A percentile compares a stretch with the other conserved stretches of the same genome.
Evolutionary conservation across 2,888 invertebrate genomes (phyloP).

Genomic region (Pyrgus malvae): DNA sequence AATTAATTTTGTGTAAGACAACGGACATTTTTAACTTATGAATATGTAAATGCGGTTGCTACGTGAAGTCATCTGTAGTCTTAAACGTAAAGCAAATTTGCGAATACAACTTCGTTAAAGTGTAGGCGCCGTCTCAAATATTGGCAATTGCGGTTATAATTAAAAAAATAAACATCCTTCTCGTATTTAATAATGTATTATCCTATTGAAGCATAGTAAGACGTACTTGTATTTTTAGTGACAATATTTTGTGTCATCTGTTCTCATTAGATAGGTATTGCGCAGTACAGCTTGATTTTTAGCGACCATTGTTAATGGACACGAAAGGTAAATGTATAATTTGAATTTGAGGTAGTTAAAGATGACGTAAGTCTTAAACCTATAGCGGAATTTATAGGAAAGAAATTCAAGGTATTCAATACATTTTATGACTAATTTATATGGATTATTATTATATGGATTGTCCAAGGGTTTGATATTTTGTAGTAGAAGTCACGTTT

Average conservation of each 20-base stretch:
- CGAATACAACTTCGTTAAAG: neutral
- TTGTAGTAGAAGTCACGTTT: too few relatives aligned
- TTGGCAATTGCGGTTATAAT: constrained; percentile 22
- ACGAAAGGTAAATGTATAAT: constrained; percentile 34
- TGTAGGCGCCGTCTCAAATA: constrained; percentile 10
- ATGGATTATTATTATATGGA: too few relatives aligned
- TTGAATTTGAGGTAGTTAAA: constrained; percentile 24
- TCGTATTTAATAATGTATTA: constrained; percentile 28
- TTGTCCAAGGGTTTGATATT: too few relatives aligned
- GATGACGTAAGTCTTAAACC: constrained; percentile 5
- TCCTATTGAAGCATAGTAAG: constrained; percentile 26
- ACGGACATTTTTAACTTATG: constrained; percentile 8
- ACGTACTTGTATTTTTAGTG: constrained; percentile 19
- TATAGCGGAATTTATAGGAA: neutral
- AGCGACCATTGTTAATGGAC: constrained; percentile 38
- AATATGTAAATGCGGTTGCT: constrained; percentile 14
- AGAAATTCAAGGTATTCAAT: too few relatives aligned
- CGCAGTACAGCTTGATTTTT: constrained; percentile 31
- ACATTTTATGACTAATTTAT: neutral
- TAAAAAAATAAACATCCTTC: constrained; percentile 30
- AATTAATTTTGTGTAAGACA: constrained; percentile 20
- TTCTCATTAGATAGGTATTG: constrained; percentile 20
- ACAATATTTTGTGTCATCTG: constrained; percentile 34
- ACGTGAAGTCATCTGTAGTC: neutral
- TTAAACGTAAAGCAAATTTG: neutral